These are phyloP conservation scores for Notospermus geniculatus DNA, from an alignment of 1,140 invertebrate species.

Conservation along the genomic window DNA sequence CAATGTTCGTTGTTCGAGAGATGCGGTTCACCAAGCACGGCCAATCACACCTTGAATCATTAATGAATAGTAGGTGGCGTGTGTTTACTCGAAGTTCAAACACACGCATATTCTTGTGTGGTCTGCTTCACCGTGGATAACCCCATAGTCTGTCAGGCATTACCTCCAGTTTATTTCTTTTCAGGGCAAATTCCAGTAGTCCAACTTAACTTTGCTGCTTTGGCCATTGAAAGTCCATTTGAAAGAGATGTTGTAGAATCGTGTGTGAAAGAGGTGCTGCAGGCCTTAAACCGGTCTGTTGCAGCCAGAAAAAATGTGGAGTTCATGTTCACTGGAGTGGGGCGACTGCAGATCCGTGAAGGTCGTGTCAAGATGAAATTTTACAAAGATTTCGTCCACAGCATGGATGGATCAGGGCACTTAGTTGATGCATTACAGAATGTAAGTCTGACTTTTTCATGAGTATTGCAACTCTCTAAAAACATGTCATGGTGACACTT, in stretches of 20 bases:
- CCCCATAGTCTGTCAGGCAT: too few relatives aligned
- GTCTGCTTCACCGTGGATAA: too few relatives aligned
- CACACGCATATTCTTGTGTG: too few relatives aligned
- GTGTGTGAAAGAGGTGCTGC: constrained; percentile 52
- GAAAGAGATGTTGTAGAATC: constrained; percentile 51
- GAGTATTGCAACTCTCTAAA: too few relatives aligned
- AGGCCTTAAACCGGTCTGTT: constrained; percentile 40
- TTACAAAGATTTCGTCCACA: constrained; percentile 54
- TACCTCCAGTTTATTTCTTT: constrained; percentile 13
- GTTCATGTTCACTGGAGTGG: constrained; percentile 50
- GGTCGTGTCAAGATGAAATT: constrained; percentile 55
- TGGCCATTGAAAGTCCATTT: constrained; percentile 52
- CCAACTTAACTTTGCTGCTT: constrained; percentile 49
- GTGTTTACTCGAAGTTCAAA: too few relatives aligned
- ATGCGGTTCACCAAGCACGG: too few relatives aligned
- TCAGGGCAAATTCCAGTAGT: constrained; percentile 50
- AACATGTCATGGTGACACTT: too few relatives aligned
- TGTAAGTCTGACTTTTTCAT: constrained; percentile 47
- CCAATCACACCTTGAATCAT: too few relatives aligned
- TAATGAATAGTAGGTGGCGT: too few relatives aligned
- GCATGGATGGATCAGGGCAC: constrained; percentile 51
- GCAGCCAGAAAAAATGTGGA: constrained; percentile 48
- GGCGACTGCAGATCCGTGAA: constrained; percentile 48
- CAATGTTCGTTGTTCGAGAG: too few relatives aligned
- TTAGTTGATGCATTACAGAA: constrained; percentile 49